Conservation (phyloP, 2,888 invertebrate species). For the Cephus nigrinus region DNA sequence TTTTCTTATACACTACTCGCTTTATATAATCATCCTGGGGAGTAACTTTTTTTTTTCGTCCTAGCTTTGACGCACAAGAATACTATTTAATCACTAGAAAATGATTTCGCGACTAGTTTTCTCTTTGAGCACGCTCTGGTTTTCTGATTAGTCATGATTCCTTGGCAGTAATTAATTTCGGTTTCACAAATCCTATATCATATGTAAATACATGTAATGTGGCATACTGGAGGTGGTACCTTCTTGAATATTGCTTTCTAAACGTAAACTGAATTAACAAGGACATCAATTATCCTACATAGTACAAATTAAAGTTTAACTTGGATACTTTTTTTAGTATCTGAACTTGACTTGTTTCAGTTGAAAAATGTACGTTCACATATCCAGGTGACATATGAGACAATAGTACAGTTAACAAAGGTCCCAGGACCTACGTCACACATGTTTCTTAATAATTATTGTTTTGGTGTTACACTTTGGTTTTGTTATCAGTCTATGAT, state of each 20-base stretch:
- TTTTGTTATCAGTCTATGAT: slow-evolving; percentile 57
- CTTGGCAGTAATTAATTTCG: neutral
- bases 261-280: neutral
- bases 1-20: neutral
- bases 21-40: neutral
- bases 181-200: neutral
- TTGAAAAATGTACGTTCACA: neutral
- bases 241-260: neutral
- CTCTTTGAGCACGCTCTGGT: neutral
- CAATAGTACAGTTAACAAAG: neutral
- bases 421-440: slow-evolving; percentile 39
- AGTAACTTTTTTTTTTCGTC: neutral
- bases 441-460: slow-evolving; percentile 27
- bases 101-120: neutral
- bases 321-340: neutral
- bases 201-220: neutral
- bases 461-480: slow-evolving; percentile 24
- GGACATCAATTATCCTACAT: neutral
- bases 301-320: neutral
- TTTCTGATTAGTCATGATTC: neutral
- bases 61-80: neutral
- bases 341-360: neutral
- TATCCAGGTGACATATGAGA: neutral
- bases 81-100: neutral
- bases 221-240: neutral